These are phyloP conservation scores for Umimayanthus kanabou DNA, from an alignment of 92 coral and sea anemone genomes.

Conservation along the genomic window DNA sequence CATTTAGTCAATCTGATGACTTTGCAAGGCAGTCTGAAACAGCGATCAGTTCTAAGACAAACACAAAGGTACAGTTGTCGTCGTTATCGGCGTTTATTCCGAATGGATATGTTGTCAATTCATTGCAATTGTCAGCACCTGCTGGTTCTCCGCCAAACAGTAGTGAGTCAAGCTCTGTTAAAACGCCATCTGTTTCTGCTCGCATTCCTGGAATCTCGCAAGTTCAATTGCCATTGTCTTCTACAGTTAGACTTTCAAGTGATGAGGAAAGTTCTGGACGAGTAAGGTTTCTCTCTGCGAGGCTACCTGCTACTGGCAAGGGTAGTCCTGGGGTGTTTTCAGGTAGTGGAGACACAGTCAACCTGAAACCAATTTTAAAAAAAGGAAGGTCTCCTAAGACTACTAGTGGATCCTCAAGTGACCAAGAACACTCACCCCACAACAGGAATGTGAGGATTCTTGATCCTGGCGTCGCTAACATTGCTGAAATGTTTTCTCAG, in stretches of 20 bases:
- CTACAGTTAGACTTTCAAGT: slow-evolving; percentile 49
- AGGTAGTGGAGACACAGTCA: slow-evolving; percentile 42
- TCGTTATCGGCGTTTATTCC: neutral
- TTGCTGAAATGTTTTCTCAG: neutral
- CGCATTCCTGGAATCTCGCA: slow-evolving; percentile 19
- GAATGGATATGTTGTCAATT: neutral
- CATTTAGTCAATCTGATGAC: neutral
- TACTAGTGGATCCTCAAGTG: slow-evolving; percentile 67
- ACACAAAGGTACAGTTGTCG: neutral
- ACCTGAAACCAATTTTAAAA: slow-evolving; percentile 80
- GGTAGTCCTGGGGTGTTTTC: slow-evolving; percentile 22
- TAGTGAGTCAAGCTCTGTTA: neutral
- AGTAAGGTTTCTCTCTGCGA: slow-evolving; percentile 87
- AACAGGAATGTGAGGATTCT: slow-evolving; percentile 33
- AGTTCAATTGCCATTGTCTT: neutral
- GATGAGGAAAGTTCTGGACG: slow-evolving; percentile 71
- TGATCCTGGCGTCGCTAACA: slow-evolving; percentile 14
- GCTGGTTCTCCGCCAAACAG: slow-evolving; percentile 1
- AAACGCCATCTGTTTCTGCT: neutral
- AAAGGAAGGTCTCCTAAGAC: slow-evolving; percentile 42
- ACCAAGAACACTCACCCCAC: slow-evolving; percentile 41
- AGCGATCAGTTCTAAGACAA: neutral
- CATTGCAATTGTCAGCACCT: neutral
- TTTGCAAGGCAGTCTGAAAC: neutral
- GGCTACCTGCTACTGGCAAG: slow-evolving; percentile 92